Conservation (phyloP, 2,888 invertebrate species). For the Rhingia campestris region DNA sequence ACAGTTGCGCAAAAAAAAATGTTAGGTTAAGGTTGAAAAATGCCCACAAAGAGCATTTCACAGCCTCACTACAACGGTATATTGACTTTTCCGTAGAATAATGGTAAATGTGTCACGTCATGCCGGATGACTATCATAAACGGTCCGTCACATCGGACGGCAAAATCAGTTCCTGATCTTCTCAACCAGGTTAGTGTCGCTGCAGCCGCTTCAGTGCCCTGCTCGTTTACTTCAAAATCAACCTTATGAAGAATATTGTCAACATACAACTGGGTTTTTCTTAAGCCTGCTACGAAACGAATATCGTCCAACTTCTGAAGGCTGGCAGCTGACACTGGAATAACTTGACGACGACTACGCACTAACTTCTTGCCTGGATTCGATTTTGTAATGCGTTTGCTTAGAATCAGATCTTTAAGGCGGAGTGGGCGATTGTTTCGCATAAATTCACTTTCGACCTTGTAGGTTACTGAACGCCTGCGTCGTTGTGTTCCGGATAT, state of each 20-base stretch:
- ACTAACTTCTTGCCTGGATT: constrained; percentile 75
- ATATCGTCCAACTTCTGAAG: constrained; percentile 73
- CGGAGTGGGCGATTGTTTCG: constrained; percentile 67
- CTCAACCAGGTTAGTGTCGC: constrained; percentile 85
- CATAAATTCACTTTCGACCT: constrained; percentile 74
- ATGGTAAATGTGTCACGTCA: constrained; percentile 85
- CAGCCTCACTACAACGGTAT: constrained; percentile 33
- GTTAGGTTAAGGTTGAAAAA: too few species aligned
- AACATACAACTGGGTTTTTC: constrained; percentile 84
- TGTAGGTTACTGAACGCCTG: constrained; percentile 76
- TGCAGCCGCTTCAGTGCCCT: constrained; percentile 87
- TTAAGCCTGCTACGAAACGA: constrained; percentile 37
- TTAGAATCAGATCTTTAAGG: constrained; percentile 76
- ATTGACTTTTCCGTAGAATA: constrained; percentile 88
- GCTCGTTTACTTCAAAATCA: constrained; percentile 85
- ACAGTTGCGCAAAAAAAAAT: constrained; percentile 24
- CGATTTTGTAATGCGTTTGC: constrained; percentile 78
- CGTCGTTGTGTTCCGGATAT: constrained; percentile 26
- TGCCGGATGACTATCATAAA: constrained; percentile 88
- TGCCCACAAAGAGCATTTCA: too few species aligned
- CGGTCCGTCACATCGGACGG: constrained; percentile 85
- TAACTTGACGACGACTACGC: constrained; percentile 68
- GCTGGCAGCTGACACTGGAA: constrained; percentile 24
- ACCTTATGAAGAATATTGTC: constrained; percentile 86
- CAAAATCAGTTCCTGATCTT: constrained; percentile 84